Evolutionary conservation across 1,140 invertebrate genomes (phyloP), one percentile per base, ranked within the genome.

Genomic region (Aplysia californica): DNA sequence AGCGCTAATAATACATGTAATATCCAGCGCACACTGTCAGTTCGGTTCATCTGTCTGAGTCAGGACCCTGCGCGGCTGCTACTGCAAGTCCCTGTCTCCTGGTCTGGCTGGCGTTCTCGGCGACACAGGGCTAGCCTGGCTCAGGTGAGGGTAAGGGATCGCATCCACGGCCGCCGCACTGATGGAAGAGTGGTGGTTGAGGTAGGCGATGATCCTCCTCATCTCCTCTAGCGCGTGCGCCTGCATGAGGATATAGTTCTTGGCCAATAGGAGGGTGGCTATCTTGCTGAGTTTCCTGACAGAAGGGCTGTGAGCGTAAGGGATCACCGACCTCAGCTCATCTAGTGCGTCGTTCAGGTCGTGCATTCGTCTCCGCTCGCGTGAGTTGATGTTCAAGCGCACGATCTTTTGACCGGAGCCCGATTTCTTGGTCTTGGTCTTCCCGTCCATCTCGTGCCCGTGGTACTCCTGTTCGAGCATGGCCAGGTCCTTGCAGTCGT

Each of bases 191-290:
- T 82, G 78, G 10, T 85, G 81, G 77, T 87, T 87, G 75, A 85
- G 80, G 69, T 83, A 87, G 4, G 82, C 79, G 23, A 88, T 80
- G 73, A 87, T 83, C 10, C 86, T 78, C 36, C 87, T 78, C 83
- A 90, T 86, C 81, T 90, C 89, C 50, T 89, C 88, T 29, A 90
- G 76, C n/a, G 87, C 86, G 71, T 89, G 88, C 87, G 92, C 87
- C 90, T 98, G 97, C 97, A 99, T 99, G n/a, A 99, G 92, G 84
- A 99, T 99, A 89, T 98, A 99, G 91, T 99, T 99, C 90, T 99
- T 99, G 66, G 98, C 98, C 68, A 99, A 91, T 0, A 99, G 91
- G 1, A 99, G 91, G 0, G 98, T 99, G 23, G 98, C 98, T 81
- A 99, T 99, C 91, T 99, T 99, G 33, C 96, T 98, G 21, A 99